These are phyloP conservation scores for Nannospalax galili DNA, from an alignment of 2,113 vertebrate genomes.

Conservation along the genomic window DNA sequence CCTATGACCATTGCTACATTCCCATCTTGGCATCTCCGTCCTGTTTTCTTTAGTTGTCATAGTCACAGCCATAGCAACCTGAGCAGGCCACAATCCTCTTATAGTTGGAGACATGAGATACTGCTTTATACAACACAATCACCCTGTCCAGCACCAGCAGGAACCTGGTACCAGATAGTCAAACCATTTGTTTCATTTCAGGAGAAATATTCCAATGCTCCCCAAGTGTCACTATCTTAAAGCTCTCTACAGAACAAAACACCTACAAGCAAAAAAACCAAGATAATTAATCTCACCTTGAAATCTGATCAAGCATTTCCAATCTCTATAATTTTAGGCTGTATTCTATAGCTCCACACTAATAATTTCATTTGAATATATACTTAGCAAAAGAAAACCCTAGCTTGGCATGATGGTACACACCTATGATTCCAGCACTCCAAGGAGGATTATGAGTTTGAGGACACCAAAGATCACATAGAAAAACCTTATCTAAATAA, in stretches of 20 bases:
- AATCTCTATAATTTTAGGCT: not conserved
- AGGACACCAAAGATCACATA: not conserved
- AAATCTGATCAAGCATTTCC: slow-evolving; percentile 22
- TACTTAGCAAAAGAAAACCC: slow-evolving; percentile 12
- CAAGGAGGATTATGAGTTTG: not conserved
- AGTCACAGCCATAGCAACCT: slow-evolving; percentile 68
- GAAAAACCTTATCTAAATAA: not conserved
- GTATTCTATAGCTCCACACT: not conserved
- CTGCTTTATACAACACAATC: slow-evolving; percentile 6
- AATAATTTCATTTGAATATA: not conserved
- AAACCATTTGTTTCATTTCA: slow-evolving; percentile 16
- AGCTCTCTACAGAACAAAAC: not conserved
- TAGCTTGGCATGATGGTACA: not conserved
- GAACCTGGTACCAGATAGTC: slow-evolving; percentile 4
- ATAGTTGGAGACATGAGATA: slow-evolving; percentile 24
- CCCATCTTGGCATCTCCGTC: slow-evolving; percentile 58
- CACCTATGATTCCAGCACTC: not conserved
- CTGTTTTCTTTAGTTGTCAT: slow-evolving; percentile 67
- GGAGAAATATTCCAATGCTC: slow-evolving; percentile 15
- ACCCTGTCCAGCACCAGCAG: not conserved
- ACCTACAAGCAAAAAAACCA: not conserved
- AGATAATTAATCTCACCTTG: slow-evolving; percentile 27
- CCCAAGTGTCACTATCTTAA: not conserved
- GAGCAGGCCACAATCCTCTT: slow-evolving; percentile 46
- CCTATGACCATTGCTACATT: not conserved